Evolutionary conservation across 2,888 invertebrate species (phyloP).

Genomic region (Dicycla oo): DNA sequence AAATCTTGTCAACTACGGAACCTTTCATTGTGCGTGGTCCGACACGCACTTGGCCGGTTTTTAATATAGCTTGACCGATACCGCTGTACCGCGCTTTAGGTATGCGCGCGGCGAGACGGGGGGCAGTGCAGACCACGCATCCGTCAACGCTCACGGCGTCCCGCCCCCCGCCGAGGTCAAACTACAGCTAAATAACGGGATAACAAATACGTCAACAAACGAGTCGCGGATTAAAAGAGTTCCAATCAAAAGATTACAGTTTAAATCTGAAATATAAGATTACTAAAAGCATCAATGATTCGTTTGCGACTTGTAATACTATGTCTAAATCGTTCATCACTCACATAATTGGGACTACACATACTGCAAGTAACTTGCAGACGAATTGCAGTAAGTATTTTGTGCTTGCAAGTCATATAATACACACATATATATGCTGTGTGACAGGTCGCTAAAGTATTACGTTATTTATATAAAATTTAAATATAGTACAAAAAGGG

Average conservation of each 20-base stretch:
- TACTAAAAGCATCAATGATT: neutral
- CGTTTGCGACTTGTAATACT: neutral
- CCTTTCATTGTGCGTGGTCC: too few relatives aligned
- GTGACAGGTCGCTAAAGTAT: conserved; percentile 53
- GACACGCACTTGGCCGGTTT: too few relatives aligned
- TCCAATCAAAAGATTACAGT: neutral
- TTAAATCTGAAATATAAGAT: neutral
- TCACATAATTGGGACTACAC: neutral
- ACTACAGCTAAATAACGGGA: neutral
- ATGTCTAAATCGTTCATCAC: conserved; percentile 6
- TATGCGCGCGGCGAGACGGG: too few relatives aligned
- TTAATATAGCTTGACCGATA: too few relatives aligned
- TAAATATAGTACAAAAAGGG: conserved; percentile 61
- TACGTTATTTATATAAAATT: conserved; percentile 43
- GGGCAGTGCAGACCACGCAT: too few relatives aligned
- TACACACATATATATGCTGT: conserved; percentile 11
- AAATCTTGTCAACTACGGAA: too few relatives aligned
- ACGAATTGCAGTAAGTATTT: conserved; percentile 5
- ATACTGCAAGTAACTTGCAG: conserved; percentile 1
- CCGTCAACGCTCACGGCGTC: too few relatives aligned
- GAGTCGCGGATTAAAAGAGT: neutral
- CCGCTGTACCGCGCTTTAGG: too few relatives aligned
- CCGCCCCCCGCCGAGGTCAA: too few relatives aligned
- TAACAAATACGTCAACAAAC: neutral
- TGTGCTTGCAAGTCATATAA: conserved; percentile 14